Evolutionary conservation across 2,797 vertebrate species (phyloP).

Genomic region (Poecilia picta): DNA sequence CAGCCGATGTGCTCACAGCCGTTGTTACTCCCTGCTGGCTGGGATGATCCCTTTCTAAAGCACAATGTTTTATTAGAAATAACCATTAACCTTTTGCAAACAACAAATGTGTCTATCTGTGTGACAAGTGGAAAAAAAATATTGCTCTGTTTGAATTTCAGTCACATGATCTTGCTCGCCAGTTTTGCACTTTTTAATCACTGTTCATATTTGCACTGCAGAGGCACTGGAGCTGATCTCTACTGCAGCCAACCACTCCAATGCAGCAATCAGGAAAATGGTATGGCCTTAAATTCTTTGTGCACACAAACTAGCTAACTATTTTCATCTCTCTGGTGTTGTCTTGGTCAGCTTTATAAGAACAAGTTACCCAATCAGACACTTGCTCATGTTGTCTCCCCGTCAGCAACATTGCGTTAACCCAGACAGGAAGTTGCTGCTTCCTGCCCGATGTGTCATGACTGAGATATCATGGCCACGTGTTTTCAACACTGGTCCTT

Average conservation of each 20-base stretch:
- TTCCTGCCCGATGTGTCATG: conserved; percentile 71
- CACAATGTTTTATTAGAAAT: not conserved
- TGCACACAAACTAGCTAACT: not conserved
- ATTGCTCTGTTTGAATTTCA: conserved; percentile 5
- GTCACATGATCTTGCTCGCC: conserved; percentile 1
- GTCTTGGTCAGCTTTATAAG: conserved; percentile 9
- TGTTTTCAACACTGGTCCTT: conserved; percentile 35
- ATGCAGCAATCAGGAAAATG: conserved; percentile 96
- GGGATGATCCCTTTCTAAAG: conserved; percentile 15
- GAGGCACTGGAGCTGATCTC: conserved; percentile 96
- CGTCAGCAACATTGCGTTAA: conserved; percentile 41
- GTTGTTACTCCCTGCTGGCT: conserved; percentile 32
- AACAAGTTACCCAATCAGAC: conserved; percentile 34
- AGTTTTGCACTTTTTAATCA: conserved; percentile 12
- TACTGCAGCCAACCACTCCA: conserved; percentile 96
- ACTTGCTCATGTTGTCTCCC: conserved; percentile 36
- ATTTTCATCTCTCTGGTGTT: conserved; percentile 3
- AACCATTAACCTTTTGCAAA: not conserved
- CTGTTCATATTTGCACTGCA: conserved; percentile 67
- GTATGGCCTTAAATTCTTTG: conserved; percentile 77
- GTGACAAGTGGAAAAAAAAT: not conserved
- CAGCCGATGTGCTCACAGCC: conserved; percentile 50
- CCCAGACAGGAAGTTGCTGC: conserved; percentile 72
- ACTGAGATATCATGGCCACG: conserved; percentile 34
- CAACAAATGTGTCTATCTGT: not conserved